Base-by-base conservation (phyloP, 1,140 invertebrate species). In the Zaprionus camerounensis region DNA sequence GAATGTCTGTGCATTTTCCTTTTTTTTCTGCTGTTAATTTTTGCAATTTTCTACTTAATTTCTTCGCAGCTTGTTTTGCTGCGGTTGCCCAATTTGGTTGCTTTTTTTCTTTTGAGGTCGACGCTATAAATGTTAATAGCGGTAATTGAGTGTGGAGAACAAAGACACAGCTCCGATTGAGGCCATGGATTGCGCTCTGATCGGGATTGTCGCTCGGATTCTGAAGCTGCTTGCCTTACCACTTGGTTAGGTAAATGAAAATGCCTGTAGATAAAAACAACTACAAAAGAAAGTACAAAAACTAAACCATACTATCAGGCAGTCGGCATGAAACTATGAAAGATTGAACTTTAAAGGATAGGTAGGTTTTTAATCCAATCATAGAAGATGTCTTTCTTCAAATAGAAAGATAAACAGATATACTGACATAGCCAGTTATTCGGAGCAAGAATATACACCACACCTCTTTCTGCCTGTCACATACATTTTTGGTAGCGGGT, bases 41-140 rank as follows among this genome's bases (percentile, higher is more conserved):
- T 85, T 68, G 73, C 81, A 90, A 90, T 90, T 90, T 90, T 90
- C 85, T 90, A 80, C 81, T 84, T 90, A 90, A 90, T 90, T 90
- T 90, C 73, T 79, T 80, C 69, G 66, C 73, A 53, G 80, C 71
- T 78, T 87, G 55, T 66, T 71, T 58, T 41, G 62, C 68, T 73
- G 65, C 68, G 22, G 57, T 61, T 53, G 31, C 56, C 44, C 56
- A 46, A 38, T 55, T 62, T 34, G 46, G 65, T 44, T 62, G 38
- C 15, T 58, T 56, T 44, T 58, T 26, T 68, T 38, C 22, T 71
- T 78, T 80, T 75, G 64, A 68, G 81, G 84, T 81, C 72, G 74
- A 57, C 77, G 66, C 44, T 59, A 77, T 83, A 81, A 84, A 81
- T 83, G 84, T 81, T 83, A 83, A 87, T 78, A 70, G 66, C 71